Evolutionary conservation across 2,888 invertebrate species (phyloP), one percentile per base, ranked within the genome.

Genomic region (Clostera curtula): DNA sequence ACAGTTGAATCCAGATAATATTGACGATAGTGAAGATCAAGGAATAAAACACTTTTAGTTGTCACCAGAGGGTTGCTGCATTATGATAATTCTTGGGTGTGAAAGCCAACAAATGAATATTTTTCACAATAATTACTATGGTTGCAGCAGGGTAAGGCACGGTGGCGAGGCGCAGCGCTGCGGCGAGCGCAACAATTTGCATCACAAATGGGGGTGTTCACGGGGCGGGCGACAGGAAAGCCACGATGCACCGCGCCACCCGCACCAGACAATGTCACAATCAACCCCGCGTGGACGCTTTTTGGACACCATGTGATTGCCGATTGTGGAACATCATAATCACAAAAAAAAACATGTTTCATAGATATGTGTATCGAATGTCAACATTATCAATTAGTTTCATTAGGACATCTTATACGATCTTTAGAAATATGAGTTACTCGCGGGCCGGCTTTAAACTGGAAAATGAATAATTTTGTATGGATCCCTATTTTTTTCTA

Each of bases 201-300:
- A 70, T 70, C 62, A 64, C 70, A 70, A 70, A 69, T 70, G 68
- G 60, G 68, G 72, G 69, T 60, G n/a, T n/a, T n/a, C n/a, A n/a
- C n/a, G n/a, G n/a, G n/a, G 73, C 68, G 49, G 54, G 64, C 52
- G 63, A 68, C 68, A 70, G n/a, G n/a, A n/a, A n/a, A n/a, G 58
- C 60, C 59, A 51, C 49, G 40, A 25, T 33, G 56, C 56, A 49
- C 53, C 53, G 49, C 48, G 35, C 59, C 58, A 56, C 66, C 58
- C 60, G 55, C 55, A 57, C 48, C 69, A 72, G 70, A 83, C 83
- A 83, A 83, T 83, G 70, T 74, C 72, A 82, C 80, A 83, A 83
- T 83, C 82, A 82, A 74, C 80, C 70, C 64, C 75, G 76, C 76
- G 75, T 72, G 68, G 72, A 71, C 71, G 82, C 73, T 77, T 83